phyloP scores from a whole-genome alignment of 2,797 vertebrate genomes.

The Melanotaenia trifasciata region DNA sequence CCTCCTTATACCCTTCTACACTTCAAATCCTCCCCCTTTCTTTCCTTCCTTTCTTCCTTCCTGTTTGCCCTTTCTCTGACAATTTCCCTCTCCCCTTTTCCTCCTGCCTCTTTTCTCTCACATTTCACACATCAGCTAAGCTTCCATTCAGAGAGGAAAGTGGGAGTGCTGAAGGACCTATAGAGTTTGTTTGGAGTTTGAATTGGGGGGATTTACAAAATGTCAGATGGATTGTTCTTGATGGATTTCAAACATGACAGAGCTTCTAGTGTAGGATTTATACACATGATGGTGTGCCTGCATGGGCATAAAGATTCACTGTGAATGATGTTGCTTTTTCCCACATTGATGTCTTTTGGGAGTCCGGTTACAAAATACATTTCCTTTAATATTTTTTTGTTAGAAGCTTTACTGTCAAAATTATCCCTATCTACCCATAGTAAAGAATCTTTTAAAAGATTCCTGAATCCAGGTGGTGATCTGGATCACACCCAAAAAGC shows the following conservation, averaged over 20 bases:
- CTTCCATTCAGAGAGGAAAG: slow-evolving; percentile 37
- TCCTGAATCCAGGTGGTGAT: no score
- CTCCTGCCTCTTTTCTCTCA: slow-evolving; percentile 26
- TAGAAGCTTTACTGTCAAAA: no score
- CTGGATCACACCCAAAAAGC: no score
- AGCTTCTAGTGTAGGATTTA: slow-evolving; percentile 15
- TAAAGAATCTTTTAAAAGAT: no score
- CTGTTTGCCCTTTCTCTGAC: slow-evolving; percentile 32
- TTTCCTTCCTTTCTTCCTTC: slow-evolving; percentile 21
- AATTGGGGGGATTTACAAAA: slow-evolving; percentile 47
- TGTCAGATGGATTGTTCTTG: slow-evolving; percentile 40
- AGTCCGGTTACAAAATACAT: background rate
- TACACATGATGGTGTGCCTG: background rate
- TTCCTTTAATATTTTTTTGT: no score
- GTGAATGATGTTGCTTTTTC: background rate
- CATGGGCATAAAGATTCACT: background rate
- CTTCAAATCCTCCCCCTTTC: slow-evolving; percentile 11
- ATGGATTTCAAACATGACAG: slow-evolving; percentile 38
- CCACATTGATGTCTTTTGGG: background rate
- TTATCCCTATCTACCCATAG: no score
- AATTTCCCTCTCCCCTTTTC: slow-evolving; percentile 31
- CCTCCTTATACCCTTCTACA: slow-evolving; percentile 13
- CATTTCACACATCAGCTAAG: slow-evolving; percentile 33
- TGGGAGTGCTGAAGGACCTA: slow-evolving; percentile 4
- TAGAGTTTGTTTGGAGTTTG: slow-evolving; percentile 44